These are phyloP conservation scores for Microchrysa polita DNA, from an alignment of 2,888 invertebrate genomes.

Conservation along the genomic window DNA sequence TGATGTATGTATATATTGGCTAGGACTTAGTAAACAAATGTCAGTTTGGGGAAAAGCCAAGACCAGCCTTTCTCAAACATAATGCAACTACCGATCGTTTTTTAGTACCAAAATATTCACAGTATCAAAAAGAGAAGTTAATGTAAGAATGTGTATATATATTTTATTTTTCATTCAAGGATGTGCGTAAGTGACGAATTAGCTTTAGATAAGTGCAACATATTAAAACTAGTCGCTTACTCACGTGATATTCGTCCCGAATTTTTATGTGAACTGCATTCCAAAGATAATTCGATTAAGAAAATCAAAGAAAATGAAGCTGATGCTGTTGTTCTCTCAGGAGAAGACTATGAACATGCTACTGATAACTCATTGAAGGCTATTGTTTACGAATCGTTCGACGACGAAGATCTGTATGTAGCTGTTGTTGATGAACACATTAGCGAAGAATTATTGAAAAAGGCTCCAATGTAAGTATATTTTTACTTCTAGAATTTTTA, in stretches of 20 bases:
- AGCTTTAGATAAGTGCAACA: conserved; percentile 78
- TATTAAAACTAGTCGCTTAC: conserved; percentile 76
- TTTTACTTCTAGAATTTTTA: background rate
- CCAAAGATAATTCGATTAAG: conserved; percentile 66
- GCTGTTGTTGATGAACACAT: conserved; percentile 59
- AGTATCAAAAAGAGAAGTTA: too few species aligned
- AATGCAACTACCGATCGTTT: too few species aligned
- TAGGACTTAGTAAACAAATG: too few species aligned
- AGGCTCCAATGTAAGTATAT: conserved; percentile 58
- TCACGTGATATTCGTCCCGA: conserved; percentile 82
- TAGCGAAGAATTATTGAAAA: conserved; percentile 55
- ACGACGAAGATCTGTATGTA: conserved; percentile 57
- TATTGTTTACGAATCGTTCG: conserved; percentile 59
- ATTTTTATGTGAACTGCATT: conserved; percentile 77
- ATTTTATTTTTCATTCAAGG: conserved; percentile 59
- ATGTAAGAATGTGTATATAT: too few species aligned
- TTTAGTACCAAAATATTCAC: too few species aligned
- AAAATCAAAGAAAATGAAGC: conserved; percentile 57
- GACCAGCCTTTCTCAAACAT: too few species aligned
- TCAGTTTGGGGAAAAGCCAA: too few species aligned
- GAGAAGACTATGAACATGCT: conserved; percentile 55
- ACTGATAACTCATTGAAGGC: conserved; percentile 57
- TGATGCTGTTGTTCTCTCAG: conserved; percentile 56
- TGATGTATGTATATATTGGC: too few species aligned
- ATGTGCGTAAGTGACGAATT: conserved; percentile 74